Evolutionary conservation across 2,888 invertebrate genomes (phyloP).

Genomic region (Gandaritis pyraliata): DNA sequence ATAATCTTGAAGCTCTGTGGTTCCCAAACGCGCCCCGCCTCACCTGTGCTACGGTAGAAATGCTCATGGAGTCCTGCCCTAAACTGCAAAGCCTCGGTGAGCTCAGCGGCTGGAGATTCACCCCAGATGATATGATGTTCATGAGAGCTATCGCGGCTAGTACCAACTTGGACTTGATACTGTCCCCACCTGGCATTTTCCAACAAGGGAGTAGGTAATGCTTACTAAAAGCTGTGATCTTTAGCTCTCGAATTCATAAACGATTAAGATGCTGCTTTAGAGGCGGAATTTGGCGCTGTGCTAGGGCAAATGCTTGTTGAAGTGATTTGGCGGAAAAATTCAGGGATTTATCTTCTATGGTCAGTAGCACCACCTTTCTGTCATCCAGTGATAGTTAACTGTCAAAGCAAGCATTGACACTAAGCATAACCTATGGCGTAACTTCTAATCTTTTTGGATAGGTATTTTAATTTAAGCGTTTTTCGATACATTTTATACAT

Average conservation of each 20-base stretch:
- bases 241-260: no score
- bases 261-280: no score
- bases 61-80: constrained; percentile 87
- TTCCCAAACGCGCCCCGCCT: constrained; percentile 87
- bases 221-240: background rate
- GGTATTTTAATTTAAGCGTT: background rate
- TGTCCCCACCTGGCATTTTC: constrained; percentile 85
- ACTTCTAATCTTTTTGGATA: background rate
- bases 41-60: constrained; percentile 85
- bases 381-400: constrained; percentile 1
- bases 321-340: no score
- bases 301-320: background rate
- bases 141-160: constrained; percentile 86
- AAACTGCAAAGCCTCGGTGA: constrained; percentile 87
- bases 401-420: background rate
- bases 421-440: no score
- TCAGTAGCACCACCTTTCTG: constrained; percentile 1
- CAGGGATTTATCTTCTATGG: no score
- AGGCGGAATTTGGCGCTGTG: background rate
- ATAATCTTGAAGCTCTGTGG: constrained; percentile 87
- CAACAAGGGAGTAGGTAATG: constrained; percentile 61
- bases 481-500: constrained; percentile 13
- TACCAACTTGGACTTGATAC: constrained; percentile 86
- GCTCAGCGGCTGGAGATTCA: constrained; percentile 87
- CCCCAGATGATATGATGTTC: constrained; percentile 87